Percentiles rank a stretch among this genome's conserved stretches.
Conservation (phyloP, 2,113 vertebrate genomes). For the Thamnophis sirtalis region DNA sequence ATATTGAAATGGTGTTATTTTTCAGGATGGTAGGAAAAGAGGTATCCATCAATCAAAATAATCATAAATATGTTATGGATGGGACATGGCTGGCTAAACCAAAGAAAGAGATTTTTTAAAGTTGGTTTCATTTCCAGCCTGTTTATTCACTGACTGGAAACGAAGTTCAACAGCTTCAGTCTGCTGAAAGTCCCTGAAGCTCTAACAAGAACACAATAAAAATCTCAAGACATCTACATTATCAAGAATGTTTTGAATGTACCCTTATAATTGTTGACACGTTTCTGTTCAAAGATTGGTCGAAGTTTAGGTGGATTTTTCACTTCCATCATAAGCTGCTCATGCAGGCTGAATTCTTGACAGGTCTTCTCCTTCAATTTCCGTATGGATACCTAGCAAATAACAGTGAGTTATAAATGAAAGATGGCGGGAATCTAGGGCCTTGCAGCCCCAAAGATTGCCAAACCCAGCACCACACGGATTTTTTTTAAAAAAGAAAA, state of each 20-base stretch:
- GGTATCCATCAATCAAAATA: neutral
- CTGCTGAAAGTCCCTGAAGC: neutral
- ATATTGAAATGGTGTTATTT: neutral
- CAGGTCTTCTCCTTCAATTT: slow-evolving; percentile 29
- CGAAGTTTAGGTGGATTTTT: neutral
- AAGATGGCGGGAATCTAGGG: neutral
- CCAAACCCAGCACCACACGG: neutral
- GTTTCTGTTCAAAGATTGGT: slow-evolving; percentile 1
- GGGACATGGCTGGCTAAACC: neutral
- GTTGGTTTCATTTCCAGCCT: too few relatives aligned
- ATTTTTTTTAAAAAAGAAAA: neutral
- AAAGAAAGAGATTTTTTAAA: neutral
- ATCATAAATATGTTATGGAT: neutral
- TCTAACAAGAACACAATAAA: neutral
- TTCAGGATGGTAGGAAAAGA: neutral
- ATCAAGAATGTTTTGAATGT: neutral
- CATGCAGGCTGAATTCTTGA: slow-evolving; percentile 16
- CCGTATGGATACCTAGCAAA: slow-evolving; percentile 37
- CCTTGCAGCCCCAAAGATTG: neutral
- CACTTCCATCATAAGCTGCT: slow-evolving; percentile 45
- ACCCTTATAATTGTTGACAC: slow-evolving; percentile 38
- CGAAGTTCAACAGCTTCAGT: neutral
- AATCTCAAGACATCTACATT: neutral
- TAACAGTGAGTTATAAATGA: neutral
- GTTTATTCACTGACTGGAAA: neutral